Conservation (phyloP, 2,797 vertebrate genomes). For the Prunella strophiata region DNA sequence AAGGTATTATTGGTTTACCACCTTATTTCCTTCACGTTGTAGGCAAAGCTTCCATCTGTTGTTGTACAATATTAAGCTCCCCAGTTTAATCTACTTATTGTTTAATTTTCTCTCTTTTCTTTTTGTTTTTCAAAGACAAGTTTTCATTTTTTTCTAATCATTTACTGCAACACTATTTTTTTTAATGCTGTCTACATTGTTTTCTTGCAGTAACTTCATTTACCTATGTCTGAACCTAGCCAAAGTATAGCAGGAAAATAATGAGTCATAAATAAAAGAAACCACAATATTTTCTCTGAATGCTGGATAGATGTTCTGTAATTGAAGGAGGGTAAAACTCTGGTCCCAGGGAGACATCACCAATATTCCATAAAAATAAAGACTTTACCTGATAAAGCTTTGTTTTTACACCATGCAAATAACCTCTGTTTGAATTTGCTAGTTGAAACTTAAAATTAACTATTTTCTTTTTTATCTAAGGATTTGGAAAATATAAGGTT, state of each 20-base stretch:
- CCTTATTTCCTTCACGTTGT: conserved; percentile 34
- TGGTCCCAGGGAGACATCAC: neutral
- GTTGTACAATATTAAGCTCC: conserved; percentile 37
- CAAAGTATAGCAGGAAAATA: neutral
- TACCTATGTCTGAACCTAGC: neutral
- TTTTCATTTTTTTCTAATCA: conserved; percentile 24
- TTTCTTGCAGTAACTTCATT: neutral
- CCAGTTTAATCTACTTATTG: conserved; percentile 47
- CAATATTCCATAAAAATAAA: neutral
- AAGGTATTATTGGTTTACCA: conserved; percentile 54
- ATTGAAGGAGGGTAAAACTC: neutral
- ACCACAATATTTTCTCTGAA: neutral
- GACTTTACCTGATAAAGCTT: neutral
- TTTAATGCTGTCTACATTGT: neutral
- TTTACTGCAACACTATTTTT: neutral
- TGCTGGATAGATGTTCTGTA: neutral
- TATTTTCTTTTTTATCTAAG: neutral
- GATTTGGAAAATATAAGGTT: neutral
- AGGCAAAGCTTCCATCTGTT: conserved; percentile 51
- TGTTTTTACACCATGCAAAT: neutral
- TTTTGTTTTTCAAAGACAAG: neutral
- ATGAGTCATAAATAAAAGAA: neutral
- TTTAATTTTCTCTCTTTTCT: conserved; percentile 52
- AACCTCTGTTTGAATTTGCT: neutral
- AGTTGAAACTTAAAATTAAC: neutral